Evolutionary conservation across 2,113 vertebrate genomes (phyloP).

Genomic region (Acrocephalus kingi): DNA sequence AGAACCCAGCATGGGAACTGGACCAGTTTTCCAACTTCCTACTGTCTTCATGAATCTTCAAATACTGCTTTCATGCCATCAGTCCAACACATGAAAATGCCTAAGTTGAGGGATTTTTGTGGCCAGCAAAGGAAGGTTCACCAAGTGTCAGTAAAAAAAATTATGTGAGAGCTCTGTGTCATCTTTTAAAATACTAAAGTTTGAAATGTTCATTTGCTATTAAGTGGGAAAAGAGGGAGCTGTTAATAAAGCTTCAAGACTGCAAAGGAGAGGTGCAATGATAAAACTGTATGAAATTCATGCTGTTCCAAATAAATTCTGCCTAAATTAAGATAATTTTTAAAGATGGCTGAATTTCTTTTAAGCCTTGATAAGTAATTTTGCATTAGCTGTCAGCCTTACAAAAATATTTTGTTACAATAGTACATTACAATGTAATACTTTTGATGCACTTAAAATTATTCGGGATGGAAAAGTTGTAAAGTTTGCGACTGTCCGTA

Average conservation of each 20-base stretch:
- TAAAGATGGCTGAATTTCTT: not conserved
- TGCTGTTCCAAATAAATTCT: not conserved
- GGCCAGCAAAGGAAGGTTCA: not conserved
- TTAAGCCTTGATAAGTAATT: not conserved
- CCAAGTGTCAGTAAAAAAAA: not conserved
- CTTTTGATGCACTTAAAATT: not conserved
- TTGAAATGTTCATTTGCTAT: not conserved
- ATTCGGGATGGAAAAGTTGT: not conserved
- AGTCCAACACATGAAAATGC: not conserved
- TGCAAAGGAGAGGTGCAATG: not conserved
- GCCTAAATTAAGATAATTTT: not conserved
- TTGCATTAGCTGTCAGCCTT: not conserved
- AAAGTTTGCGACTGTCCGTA: not conserved
- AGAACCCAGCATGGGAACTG: not conserved
- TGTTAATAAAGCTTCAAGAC: not conserved
- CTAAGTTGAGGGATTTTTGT: not conserved
- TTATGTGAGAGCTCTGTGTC: not conserved
- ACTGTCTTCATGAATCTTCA: not conserved
- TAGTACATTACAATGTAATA: not conserved
- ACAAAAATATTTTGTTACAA: not conserved
- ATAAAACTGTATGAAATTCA: not conserved
- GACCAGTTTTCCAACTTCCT: not conserved
- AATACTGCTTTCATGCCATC: not conserved
- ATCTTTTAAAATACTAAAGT: not conserved
- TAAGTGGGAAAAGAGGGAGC: not conserved